A percentile compares a stretch with the other conserved stretches of the same genome.
phyloP scores from a whole-genome alignment of 2,797 vertebrate genomes.

The Onychomys arenicola region DNA sequence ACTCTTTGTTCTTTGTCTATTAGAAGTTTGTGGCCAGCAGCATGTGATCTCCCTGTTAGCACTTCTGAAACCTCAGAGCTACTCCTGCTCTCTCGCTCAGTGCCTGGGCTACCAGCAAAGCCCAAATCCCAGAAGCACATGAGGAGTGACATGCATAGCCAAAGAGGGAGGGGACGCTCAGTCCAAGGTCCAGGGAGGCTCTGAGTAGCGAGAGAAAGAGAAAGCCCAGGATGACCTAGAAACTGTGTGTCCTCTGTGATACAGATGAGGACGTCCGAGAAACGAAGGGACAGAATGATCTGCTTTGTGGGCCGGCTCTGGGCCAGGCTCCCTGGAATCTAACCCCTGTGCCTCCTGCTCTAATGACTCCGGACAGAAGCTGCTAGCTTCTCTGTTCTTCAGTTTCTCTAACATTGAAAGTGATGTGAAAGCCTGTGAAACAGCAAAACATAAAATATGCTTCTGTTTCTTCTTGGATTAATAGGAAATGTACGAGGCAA shows the following conservation, averaged over 20 bases:
- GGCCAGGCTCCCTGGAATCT: background rate
- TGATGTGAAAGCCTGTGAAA: background rate
- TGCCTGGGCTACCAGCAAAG: background rate
- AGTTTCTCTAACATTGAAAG: conserved; percentile 4
- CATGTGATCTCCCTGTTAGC: background rate
- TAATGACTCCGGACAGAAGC: background rate
- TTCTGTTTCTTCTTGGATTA: background rate
- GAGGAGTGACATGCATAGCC: too few relatives aligned
- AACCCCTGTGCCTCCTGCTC: background rate
- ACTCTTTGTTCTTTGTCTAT: background rate
- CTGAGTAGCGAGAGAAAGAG: background rate
- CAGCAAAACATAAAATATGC: background rate
- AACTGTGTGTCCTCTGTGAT: background rate
- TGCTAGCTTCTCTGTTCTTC: background rate
- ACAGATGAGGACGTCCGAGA: background rate
- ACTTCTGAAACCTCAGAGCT: background rate
- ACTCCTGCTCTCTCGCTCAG: too few relatives aligned
- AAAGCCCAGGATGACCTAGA: background rate
- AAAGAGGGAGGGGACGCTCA: background rate
- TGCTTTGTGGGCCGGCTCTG: background rate
- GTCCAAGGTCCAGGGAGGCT: background rate
- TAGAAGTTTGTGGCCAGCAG: background rate
- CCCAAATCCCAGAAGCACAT: background rate
- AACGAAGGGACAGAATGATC: background rate
- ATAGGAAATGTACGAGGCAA: background rate